Conservation (phyloP, 2,888 invertebrate species). For the Punctoribates punctum region DNA sequence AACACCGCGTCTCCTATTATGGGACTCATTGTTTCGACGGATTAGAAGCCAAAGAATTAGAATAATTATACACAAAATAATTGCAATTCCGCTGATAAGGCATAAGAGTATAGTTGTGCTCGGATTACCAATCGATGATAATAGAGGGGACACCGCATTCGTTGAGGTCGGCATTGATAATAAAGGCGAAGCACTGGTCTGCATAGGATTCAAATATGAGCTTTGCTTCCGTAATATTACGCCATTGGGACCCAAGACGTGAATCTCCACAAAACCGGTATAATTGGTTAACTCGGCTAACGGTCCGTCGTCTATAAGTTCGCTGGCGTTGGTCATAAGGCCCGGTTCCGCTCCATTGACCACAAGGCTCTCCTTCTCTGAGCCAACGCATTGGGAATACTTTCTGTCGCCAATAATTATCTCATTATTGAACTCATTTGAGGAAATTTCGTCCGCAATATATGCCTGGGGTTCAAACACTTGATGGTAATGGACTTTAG, state of each 20-base stretch:
- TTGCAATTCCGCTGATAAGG: constrained; percentile 64
- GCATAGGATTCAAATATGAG: constrained; percentile 46
- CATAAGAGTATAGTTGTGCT: constrained; percentile 57
- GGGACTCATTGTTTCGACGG: constrained; percentile 21
- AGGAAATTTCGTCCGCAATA: constrained; percentile 75
- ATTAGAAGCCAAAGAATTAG: constrained; percentile 62
- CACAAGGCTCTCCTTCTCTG: constrained; percentile 34
- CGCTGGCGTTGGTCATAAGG: constrained; percentile 31
- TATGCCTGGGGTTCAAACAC: constrained; percentile 63
- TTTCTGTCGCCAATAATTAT: constrained; percentile 47
- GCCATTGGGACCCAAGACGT: constrained; percentile 60
- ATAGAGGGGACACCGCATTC: constrained; percentile 31
- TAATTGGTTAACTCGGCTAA: constrained; percentile 75
- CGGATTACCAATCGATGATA: constrained; percentile 45
- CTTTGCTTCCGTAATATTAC: constrained; percentile 47
- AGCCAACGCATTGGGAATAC: constrained; percentile 44
- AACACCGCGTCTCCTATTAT: background rate
- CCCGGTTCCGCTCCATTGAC: constrained; percentile 28
- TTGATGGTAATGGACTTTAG: constrained; percentile 37
- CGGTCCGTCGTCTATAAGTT: constrained; percentile 62
- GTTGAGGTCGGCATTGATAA: constrained; percentile 46
- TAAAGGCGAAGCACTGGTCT: constrained; percentile 43
- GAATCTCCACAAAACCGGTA: constrained; percentile 77
- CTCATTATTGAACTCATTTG: constrained; percentile 40
- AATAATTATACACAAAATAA: constrained; percentile 63